phyloP scores from a whole-genome alignment of 2,888 invertebrate genomes.

The Lamproptera curius region DNA sequence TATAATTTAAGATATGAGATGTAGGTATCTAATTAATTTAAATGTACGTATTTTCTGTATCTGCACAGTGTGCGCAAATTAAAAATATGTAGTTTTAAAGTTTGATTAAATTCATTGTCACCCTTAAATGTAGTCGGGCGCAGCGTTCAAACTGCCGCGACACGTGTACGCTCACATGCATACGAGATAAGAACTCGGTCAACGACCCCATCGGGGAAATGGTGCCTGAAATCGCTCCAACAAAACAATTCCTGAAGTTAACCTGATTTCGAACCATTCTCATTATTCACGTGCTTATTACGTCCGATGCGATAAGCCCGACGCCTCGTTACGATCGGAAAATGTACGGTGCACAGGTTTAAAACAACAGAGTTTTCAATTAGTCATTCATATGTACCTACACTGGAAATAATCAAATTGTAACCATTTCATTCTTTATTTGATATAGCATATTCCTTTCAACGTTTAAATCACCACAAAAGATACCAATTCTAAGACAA shows the following conservation, averaged over 20 bases:
- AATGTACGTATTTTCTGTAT: too few relatives aligned
- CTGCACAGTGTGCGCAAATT: too few relatives aligned
- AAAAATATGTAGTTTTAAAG: too few relatives aligned
- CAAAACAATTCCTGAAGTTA: slow-evolving; percentile 35
- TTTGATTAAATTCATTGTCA: background rate
- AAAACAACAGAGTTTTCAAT: too few relatives aligned
- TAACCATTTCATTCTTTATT: too few relatives aligned
- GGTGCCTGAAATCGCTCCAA: slow-evolving; percentile 62
- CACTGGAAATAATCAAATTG: too few relatives aligned
- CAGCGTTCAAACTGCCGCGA: slow-evolving; percentile 35
- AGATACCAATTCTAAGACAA: too few relatives aligned
- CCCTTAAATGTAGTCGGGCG: slow-evolving; percentile 39
- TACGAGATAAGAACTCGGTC: slow-evolving; percentile 64
- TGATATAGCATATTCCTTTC: too few relatives aligned
- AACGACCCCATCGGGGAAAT: slow-evolving; percentile 59
- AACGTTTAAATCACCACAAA: too few relatives aligned
- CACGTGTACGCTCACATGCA: slow-evolving; percentile 46
- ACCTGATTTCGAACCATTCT: slow-evolving; percentile 14
- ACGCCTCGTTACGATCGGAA: background rate
- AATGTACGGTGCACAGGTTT: background rate
- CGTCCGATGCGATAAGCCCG: background rate
- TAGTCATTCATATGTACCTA: too few relatives aligned
- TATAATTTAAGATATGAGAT: too few relatives aligned
- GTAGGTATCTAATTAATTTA: too few relatives aligned
- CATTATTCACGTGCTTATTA: slow-evolving; percentile 10